phyloP scores from a whole-genome alignment of 2,797 vertebrate genomes.

The Clangula hyemalis region DNA sequence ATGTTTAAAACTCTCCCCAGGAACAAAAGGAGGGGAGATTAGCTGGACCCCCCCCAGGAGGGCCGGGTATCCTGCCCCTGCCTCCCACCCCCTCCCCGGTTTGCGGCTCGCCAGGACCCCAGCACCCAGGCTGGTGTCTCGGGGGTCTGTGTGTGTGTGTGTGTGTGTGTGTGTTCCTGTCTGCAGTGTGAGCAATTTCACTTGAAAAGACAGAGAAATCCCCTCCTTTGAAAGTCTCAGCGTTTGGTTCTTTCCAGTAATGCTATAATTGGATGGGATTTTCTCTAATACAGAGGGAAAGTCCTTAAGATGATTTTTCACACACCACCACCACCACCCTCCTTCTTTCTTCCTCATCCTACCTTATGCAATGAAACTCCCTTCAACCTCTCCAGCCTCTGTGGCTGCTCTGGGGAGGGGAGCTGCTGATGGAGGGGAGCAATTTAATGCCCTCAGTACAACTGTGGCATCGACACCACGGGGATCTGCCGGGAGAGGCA shows the following conservation, averaged over 20 bases:
- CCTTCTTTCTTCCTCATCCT: neutral
- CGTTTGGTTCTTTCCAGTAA: constrained; percentile 63
- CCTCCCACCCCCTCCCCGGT: neutral
- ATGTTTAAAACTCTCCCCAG: constrained; percentile 8
- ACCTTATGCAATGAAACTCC: constrained; percentile 28
- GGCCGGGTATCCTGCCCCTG: neutral
- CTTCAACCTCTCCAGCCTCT: neutral
- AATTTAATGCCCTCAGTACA: neutral
- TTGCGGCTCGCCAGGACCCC: neutral
- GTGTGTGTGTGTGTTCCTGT: constrained; percentile 40
- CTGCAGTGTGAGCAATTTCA: constrained; percentile 56
- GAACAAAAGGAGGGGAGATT: constrained; percentile 43
- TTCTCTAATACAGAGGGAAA: constrained; percentile 75
- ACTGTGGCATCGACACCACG: neutral
- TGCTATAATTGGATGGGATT: constrained; percentile 77
- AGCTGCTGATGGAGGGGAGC: neutral
- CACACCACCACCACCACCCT: constrained; percentile 6
- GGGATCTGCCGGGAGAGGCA: constrained; percentile 12
- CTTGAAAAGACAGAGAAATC: constrained; percentile 71
- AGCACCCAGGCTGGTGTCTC: neutral
- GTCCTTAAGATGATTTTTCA: constrained; percentile 69
- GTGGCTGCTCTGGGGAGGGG: neutral
- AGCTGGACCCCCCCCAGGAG: neutral
- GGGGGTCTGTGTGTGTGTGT: neutral
- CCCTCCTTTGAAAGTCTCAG: constrained; percentile 62